These are phyloP conservation scores for Idris sp. DNA, from an alignment of 1,140 invertebrate genomes.

Conservation along the genomic window DNA sequence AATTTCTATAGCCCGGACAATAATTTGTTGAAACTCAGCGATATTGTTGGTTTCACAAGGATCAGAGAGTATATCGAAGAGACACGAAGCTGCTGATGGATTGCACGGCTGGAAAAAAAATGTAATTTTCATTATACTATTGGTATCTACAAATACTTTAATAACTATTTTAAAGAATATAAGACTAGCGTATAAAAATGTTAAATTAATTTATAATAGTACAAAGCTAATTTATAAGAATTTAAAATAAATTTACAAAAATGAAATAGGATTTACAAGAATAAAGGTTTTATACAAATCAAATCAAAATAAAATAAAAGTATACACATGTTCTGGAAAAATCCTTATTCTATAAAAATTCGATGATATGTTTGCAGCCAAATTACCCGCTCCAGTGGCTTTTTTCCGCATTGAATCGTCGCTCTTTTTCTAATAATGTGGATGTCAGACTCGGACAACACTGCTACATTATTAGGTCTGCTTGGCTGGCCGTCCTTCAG, in stretches of 20 bases:
- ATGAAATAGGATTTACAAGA: no score
- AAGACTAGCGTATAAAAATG: no score
- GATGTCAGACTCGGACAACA: slow-evolving; percentile 36
- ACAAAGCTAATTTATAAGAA: no score
- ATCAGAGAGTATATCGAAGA: slow-evolving; percentile 86
- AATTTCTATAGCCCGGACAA: slow-evolving; percentile 76
- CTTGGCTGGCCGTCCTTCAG: slow-evolving; percentile 5
- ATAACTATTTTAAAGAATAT: no score
- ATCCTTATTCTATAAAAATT: no score
- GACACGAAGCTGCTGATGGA: slow-evolving; percentile 81
- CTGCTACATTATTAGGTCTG: slow-evolving; percentile 15
- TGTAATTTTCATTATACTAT: neutral
- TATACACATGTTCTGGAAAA: no score
- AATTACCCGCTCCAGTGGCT: slow-evolving; percentile 12
- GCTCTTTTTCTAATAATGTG: slow-evolving; percentile 28
- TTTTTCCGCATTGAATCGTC: slow-evolving; percentile 23
- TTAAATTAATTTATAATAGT: no score
- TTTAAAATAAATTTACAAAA: no score
- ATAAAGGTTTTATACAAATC: no score
- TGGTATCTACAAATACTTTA: no score
- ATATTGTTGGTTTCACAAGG: slow-evolving; percentile 88
- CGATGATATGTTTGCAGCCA: neutral
- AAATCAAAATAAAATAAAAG: no score
- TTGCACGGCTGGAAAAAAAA: slow-evolving; percentile 72
- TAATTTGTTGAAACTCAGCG: slow-evolving; percentile 72